Evolutionary conservation across 1,140 invertebrate species (phyloP).

Genomic region (Gonatopus flavifemur): DNA sequence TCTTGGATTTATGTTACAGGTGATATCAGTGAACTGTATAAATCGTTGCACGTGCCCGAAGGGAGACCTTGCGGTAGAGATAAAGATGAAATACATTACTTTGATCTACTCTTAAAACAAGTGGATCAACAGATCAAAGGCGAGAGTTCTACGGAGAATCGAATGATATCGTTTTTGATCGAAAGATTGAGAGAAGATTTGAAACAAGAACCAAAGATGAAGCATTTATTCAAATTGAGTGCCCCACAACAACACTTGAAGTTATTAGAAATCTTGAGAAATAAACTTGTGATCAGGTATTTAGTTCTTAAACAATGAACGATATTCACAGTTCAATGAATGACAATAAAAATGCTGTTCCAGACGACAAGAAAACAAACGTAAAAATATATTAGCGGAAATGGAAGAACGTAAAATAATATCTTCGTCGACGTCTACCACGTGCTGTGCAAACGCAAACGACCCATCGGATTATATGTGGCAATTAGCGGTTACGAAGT

Average conservation of each 20-base stretch:
- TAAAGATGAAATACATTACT: slow-evolving; percentile 35
- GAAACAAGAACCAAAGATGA: slow-evolving; percentile 21
- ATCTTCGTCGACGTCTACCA: not conserved
- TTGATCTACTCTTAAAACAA: slow-evolving; percentile 40
- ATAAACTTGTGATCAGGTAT: slow-evolving; percentile 21
- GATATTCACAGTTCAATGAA: slow-evolving; percentile 1
- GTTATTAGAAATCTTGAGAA: slow-evolving; percentile 21
- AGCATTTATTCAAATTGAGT: slow-evolving; percentile 13
- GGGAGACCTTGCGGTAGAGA: slow-evolving; percentile 8
- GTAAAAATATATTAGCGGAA: slow-evolving; percentile 17
- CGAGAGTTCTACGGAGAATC: slow-evolving; percentile 8
- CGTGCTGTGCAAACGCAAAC: slow-evolving; percentile 10
- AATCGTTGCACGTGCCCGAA: slow-evolving; percentile 2
- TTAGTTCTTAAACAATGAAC: not conserved
- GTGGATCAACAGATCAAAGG: slow-evolving; percentile 22
- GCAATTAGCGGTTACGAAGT: slow-evolving; percentile 22
- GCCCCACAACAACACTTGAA: slow-evolving; percentile 16
- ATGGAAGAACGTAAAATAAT: slow-evolving; percentile 21
- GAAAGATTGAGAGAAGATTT: slow-evolving; percentile 18
- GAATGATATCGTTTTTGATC: slow-evolving; percentile 18
- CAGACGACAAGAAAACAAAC: slow-evolving; percentile 22
- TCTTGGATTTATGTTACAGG: slow-evolving; percentile 5
- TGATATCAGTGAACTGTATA: slow-evolving; percentile 17
- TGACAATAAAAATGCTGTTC: slow-evolving; percentile 5
- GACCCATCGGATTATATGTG: slow-evolving; percentile 21